Base-by-base conservation (phyloP, 2,113 vertebrate genomes). In the Ameiurus melas region DNA sequence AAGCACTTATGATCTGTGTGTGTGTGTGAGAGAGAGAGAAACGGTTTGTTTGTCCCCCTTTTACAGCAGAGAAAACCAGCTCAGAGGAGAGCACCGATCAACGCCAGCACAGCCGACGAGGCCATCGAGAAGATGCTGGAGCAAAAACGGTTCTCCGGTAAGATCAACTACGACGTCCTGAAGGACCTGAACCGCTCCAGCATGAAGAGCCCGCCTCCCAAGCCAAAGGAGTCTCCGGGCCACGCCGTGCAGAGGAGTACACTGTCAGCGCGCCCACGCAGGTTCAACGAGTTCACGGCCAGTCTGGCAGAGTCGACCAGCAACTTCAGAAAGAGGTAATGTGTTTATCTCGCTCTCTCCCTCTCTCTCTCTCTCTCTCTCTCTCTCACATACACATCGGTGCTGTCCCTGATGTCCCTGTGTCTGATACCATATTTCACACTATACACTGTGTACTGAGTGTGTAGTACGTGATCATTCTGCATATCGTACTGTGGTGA, bases 121-220 rank as follows among this genome's bases (percentile, higher is more conserved):
- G 98, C 98, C 93, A 99, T 99, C 58, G 98, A 96, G 94, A 99
- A 97, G 95, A 99, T 99, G 98, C 92, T 99, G 94, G 98, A 99
- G 91, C 97, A 97, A 94, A 99, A 99, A 94, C 96, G 93, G 90
- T 98, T 99, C 92, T 99, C 98, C 13, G 96, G 95, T 93, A 99
- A 99, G 95, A 99, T 99, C 94, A 98, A 99, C 95, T 99, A 99
- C 87, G 98, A 98, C 51, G 98, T 99, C 73, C 95, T 99, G 86
- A 96, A 97, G 66, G 97, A 96, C 94, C 97, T 99, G 66, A 96
- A 97, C 94, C 85, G 75, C 90, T 95, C 92, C 95, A 95, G 84
- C 95, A 95, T 9, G 90, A 91, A 92, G 91, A 94, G 96, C 89
- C 95, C 95, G 0, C 86, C 92, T 2, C 53, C 0, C 30, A 39